Evolutionary conservation across 2,797 vertebrate genomes (phyloP).

Genomic region (Melanotaenia parkinsoni): DNA sequence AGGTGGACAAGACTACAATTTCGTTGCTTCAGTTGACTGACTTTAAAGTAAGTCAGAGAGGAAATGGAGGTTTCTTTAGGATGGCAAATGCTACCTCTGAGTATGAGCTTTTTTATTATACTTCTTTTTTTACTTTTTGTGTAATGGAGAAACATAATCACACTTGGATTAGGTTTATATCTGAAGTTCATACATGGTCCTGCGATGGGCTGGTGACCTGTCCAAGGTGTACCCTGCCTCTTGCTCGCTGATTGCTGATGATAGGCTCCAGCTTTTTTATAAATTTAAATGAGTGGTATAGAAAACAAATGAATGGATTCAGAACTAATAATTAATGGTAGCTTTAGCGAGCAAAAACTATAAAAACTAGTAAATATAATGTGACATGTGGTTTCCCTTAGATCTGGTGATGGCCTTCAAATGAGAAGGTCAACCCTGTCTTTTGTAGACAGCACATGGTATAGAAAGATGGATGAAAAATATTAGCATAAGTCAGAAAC

Average conservation of each 20-base stretch:
- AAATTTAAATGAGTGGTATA: too few species aligned
- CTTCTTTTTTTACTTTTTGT: not conserved
- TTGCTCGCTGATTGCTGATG: too few species aligned
- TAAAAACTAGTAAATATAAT: not conserved
- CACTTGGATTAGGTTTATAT: not conserved
- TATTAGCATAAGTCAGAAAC: too few species aligned
- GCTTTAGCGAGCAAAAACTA: not conserved
- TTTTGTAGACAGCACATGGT: not conserved
- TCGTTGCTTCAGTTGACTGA: slow-evolving; percentile 5
- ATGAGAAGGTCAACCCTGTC: not conserved
- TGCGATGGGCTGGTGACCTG: too few species aligned
- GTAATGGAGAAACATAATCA: not conserved
- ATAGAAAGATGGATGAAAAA: too few species aligned
- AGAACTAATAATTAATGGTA: not conserved
- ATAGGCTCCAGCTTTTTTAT: too few species aligned
- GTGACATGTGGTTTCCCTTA: not conserved
- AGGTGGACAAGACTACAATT: slow-evolving; percentile 9
- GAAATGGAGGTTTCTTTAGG: slow-evolving; percentile 2
- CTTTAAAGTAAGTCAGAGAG: not conserved
- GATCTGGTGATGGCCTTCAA: not conserved
- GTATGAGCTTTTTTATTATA: not conserved
- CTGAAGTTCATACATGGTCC: too few species aligned
- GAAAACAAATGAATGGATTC: too few species aligned
- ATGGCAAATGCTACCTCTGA: not conserved
- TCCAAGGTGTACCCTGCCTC: too few species aligned